These are phyloP conservation scores for Rhopalosiphum nymphaeae DNA, from an alignment of 2,888 invertebrate genomes.

Conservation along the genomic window DNA sequence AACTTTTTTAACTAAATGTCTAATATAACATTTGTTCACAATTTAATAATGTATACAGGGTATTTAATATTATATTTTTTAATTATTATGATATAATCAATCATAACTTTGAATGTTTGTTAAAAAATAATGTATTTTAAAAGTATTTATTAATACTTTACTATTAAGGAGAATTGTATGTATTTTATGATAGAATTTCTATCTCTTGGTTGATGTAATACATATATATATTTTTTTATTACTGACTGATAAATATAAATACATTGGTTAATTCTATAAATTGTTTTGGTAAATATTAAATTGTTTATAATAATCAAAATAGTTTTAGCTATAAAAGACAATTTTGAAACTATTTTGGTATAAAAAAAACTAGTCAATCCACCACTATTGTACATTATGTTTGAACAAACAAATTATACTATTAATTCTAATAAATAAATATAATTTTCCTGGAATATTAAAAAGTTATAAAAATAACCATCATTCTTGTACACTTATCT, in stretches of 20 bases:
- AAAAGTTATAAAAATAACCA: not conserved
- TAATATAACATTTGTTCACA: conserved; percentile 43
- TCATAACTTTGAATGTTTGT: not conserved
- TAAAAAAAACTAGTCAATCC: too few species aligned
- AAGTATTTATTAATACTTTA: conserved; percentile 40
- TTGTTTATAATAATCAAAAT: not conserved
- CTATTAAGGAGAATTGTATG: conserved; percentile 18
- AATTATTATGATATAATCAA: conserved; percentile 11
- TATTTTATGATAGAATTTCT: conserved; percentile 13
- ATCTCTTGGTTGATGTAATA: conserved; percentile 42
- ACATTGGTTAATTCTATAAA: not conserved
- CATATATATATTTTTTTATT: conserved; percentile 35
- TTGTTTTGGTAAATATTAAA: not conserved
- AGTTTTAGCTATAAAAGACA: not conserved
- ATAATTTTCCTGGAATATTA: not conserved
- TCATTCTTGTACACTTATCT: not conserved
- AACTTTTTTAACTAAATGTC: conserved; percentile 5
- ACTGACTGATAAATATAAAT: conserved; percentile 3
- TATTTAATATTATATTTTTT: conserved; percentile 39
- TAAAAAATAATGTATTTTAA: conserved; percentile 18
- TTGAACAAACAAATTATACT: not conserved
- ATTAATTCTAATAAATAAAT: not conserved
- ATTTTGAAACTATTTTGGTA: not conserved
- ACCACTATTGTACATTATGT: not conserved
- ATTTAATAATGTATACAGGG: conserved; percentile 60